A percentile compares a stretch with the other conserved stretches of the same genome.
phyloP scores from a whole-genome alignment of 2,888 invertebrate species.

The Entomobrya multifasciata region DNA sequence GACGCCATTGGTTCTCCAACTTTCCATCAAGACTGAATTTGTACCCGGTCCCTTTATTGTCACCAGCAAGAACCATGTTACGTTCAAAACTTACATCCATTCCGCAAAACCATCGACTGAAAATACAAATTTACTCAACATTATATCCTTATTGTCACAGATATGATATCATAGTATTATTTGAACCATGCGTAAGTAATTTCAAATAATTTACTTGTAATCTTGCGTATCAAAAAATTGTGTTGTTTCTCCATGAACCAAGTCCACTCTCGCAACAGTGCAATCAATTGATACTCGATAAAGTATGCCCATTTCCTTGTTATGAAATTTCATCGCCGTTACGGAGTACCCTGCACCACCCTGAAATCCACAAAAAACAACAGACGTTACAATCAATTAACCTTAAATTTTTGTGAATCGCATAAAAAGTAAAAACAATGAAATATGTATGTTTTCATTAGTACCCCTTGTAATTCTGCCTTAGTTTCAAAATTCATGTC shows the following conservation, averaged over 20 bases:
- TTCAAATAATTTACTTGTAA: constrained; percentile 64
- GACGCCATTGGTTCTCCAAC: neutral
- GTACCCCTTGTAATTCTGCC: constrained; percentile 64
- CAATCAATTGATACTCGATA: constrained; percentile 76
- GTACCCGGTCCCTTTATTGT: constrained; percentile 68
- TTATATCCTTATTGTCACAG: too few relatives aligned
- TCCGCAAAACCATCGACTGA: constrained; percentile 76
- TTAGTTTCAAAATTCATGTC: constrained; percentile 43
- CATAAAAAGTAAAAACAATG: too few relatives aligned
- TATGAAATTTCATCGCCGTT: constrained; percentile 74
- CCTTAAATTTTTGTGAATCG: too few relatives aligned
- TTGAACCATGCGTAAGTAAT: too few relatives aligned
- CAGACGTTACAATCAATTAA: too few relatives aligned
- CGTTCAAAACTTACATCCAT: constrained; percentile 72
- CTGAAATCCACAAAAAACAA: constrained; percentile 37
- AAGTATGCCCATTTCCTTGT: constrained; percentile 36
- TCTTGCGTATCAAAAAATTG: constrained; percentile 52
- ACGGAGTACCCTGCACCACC: constrained; percentile 74
- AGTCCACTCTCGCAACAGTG: constrained; percentile 60
- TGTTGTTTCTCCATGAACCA: constrained; percentile 34
- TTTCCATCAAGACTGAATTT: constrained; percentile 71
- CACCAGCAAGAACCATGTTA: constrained; percentile 61
- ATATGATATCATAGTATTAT: too few relatives aligned
- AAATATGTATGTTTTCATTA: neutral
- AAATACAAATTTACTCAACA: neutral